Conservation (phyloP, 2,888 invertebrate genomes). For the Patella caerulea region DNA sequence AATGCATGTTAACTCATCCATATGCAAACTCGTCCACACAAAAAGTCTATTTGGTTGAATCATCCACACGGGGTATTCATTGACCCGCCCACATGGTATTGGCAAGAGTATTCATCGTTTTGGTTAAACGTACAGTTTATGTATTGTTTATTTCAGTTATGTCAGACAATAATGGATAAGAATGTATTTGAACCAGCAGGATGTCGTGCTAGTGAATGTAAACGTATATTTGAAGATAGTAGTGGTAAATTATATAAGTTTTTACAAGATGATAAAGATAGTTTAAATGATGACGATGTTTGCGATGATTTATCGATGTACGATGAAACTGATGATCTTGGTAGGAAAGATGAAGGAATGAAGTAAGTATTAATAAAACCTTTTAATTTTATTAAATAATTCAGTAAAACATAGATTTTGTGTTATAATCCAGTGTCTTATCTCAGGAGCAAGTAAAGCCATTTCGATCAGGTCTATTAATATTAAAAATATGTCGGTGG, state of each 20-base stretch:
- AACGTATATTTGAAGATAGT: conserved; percentile 66
- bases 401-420: no score
- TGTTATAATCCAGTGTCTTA: neutral
- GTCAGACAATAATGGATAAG: conserved; percentile 65
- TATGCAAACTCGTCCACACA: no score
- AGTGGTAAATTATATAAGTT: conserved; percentile 63
- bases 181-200: conserved; percentile 65
- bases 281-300: conserved; percentile 31
- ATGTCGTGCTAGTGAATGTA: conserved; percentile 41
- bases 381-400: neutral
- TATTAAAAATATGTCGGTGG: no score
- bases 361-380: conserved; percentile 19
- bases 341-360: conserved; percentile 23
- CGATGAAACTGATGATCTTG: conserved; percentile 32
- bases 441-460: neutral
- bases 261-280: conserved; percentile 36
- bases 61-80: no score
- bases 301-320: conserved; percentile 29
- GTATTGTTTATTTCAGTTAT: conserved; percentile 50
- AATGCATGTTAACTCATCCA: no score
- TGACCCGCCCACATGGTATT: no score
- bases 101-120: no score
- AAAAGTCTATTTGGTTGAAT: no score
- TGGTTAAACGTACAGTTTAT: neutral
- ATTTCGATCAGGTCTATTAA: no score